These are phyloP conservation scores for Thymelicus lineola DNA, from an alignment of 2,888 invertebrate genomes.

Conservation along the genomic window DNA sequence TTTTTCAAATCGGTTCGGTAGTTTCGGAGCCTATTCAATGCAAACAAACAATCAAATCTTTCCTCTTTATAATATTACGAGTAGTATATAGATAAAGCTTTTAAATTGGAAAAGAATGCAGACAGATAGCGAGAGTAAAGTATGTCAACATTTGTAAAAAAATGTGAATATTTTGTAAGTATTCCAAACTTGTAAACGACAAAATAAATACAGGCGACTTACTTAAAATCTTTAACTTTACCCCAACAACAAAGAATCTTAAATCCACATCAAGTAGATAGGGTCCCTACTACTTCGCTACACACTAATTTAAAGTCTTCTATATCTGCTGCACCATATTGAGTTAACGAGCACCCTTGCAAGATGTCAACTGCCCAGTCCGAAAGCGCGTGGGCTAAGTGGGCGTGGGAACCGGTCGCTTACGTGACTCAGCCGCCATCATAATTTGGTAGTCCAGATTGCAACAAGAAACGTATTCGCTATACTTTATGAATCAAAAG, in stretches of 20 bases:
- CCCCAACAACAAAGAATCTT: background rate
- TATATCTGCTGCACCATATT: conserved; percentile 28
- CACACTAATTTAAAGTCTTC: background rate
- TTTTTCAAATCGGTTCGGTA: too few species aligned
- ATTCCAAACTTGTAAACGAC: too few species aligned
- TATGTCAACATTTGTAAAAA: too few species aligned
- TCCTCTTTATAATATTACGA: too few species aligned
- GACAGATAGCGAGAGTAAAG: too few species aligned
- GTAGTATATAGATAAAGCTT: too few species aligned
- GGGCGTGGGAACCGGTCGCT: conserved; percentile 73
- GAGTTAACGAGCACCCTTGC: conserved; percentile 40
- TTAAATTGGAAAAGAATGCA: too few species aligned
- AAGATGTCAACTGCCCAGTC: conserved; percentile 45
- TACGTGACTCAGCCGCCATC: conserved; percentile 60
- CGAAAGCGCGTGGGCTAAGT: conserved; percentile 62
- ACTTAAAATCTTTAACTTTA: too few species aligned
- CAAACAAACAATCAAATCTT: too few species aligned
- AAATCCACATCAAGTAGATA: background rate
- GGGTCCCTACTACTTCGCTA: background rate
- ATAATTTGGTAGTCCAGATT: conserved; percentile 55
- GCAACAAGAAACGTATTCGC: conserved; percentile 21
- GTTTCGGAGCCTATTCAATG: too few species aligned
- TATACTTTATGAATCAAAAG: conserved; percentile 17
- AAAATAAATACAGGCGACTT: too few species aligned
- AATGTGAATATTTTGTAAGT: too few species aligned